phyloP scores from a whole-genome alignment of 35 echinoderm and acorn worm genomes.

The Ophiothrix spiculata region DNA sequence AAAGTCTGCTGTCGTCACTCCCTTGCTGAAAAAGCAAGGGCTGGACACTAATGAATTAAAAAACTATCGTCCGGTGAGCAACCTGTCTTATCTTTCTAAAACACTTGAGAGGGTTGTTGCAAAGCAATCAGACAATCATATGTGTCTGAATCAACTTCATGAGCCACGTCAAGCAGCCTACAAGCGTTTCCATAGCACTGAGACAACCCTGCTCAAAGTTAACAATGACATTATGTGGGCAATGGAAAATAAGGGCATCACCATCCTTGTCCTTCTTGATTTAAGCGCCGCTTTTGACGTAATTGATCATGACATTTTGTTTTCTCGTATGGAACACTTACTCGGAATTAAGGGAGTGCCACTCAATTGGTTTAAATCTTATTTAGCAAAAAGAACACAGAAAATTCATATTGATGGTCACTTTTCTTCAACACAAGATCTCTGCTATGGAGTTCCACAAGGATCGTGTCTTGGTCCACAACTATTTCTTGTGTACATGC shows the following conservation, averaged over 20 bases:
- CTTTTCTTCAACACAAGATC: too few species aligned
- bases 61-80: constrained; percentile 37
- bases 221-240: constrained; percentile 50
- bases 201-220: constrained; percentile 46
- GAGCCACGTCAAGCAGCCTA: constrained; percentile 40
- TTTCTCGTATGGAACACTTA: too few species aligned
- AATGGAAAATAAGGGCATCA: constrained; percentile 21
- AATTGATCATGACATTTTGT: constrained; percentile 43
- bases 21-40: constrained; percentile 16
- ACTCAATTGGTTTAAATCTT: too few species aligned
- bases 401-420: too few species aligned
- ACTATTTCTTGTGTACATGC: too few species aligned
- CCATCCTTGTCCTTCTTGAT: constrained; percentile 32
- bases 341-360: too few species aligned
- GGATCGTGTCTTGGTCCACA: too few species aligned
- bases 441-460: too few species aligned
- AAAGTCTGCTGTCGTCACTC: constrained; percentile 9
- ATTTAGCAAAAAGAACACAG: too few species aligned
- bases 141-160: constrained; percentile 16
- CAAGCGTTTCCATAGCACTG: constrained; percentile 37
- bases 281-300: constrained; percentile 42
- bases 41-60: constrained; percentile 23
- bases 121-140: constrained; percentile 22
- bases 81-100: constrained; percentile 32
- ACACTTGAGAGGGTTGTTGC: constrained; percentile 28